A percentile compares a stretch with the other conserved stretches of the same genome.
Conservation (phyloP, 2,797 vertebrate genomes). For the Enteromius anoplus region DNA sequence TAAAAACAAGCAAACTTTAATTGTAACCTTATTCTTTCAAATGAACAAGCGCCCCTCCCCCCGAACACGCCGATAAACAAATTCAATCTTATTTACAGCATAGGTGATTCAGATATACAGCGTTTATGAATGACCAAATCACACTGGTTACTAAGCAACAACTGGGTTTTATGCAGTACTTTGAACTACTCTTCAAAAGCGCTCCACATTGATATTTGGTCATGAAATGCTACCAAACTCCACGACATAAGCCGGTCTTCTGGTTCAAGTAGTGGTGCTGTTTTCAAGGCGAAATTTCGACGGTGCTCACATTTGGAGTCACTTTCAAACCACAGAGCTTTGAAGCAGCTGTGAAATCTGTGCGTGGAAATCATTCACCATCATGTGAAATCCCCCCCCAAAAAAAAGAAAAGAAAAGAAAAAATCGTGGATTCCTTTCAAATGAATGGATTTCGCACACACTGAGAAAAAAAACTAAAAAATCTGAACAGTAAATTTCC, state of each 20-base stretch:
- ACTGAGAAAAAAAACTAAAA: not conserved
- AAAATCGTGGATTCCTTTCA: not conserved
- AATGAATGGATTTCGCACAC: not conserved
- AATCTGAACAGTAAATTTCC: not conserved
- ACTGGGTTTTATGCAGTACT: constrained; percentile 65
- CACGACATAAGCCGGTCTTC: not conserved
- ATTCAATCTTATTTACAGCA: constrained; percentile 77
- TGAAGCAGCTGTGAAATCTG: not conserved
- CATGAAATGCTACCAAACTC: constrained; percentile 37
- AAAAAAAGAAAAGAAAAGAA: no score
- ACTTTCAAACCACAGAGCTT: not conserved
- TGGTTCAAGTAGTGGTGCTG: not conserved
- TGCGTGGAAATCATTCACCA: no score
- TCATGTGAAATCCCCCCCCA: not conserved
- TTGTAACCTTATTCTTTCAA: constrained; percentile 74
- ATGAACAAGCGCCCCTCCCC: constrained; percentile 72
- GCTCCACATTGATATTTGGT: constrained; percentile 16
- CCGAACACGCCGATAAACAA: constrained; percentile 66
- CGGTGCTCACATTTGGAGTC: not conserved
- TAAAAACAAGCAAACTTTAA: constrained; percentile 74
- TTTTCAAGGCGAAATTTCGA: not conserved
- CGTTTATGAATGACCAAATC: constrained; percentile 67
- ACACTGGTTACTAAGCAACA: constrained; percentile 77
- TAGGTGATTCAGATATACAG: constrained; percentile 75
- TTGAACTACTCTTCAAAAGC: constrained; percentile 42